phyloP scores from a whole-genome alignment of 2,888 invertebrate genomes.

The Hesperia comma region DNA sequence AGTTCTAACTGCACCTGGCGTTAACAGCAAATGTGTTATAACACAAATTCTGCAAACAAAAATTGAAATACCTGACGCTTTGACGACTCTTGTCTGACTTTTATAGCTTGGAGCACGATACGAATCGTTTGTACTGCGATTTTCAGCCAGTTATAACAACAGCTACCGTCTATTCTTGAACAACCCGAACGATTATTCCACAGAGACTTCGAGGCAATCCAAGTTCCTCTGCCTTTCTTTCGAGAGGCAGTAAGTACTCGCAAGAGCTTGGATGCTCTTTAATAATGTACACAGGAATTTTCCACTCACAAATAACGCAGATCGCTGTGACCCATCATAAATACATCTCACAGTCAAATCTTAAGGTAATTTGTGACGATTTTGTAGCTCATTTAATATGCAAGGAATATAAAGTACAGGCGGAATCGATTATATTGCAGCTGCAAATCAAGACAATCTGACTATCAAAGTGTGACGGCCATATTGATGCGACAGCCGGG shows the following conservation, averaged over 20 bases:
- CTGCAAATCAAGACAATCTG: conserved; percentile 70
- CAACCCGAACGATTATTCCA: conserved; percentile 24
- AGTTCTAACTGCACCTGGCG: conserved; percentile 25
- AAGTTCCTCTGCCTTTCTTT: conserved; percentile 23
- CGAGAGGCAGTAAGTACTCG: conserved; percentile 25
- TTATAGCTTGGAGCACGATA: conserved; percentile 34
- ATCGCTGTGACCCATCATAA: conserved; percentile 63
- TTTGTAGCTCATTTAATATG: conserved; percentile 81
- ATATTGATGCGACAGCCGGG: conserved; percentile 43
- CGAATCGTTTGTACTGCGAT: conserved; percentile 21
- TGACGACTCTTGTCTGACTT: conserved; percentile 29
- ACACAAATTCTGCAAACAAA: conserved; percentile 31
- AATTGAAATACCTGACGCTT: conserved; percentile 34
- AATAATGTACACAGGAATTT: conserved; percentile 53
- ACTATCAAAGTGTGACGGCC: conserved; percentile 65
- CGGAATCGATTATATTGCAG: conserved; percentile 63
- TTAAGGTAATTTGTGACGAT: conserved; percentile 82
- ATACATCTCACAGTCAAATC: conserved; percentile 81
- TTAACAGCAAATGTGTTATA: conserved; percentile 29
- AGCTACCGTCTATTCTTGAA: conserved; percentile 29
- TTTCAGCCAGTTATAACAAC: conserved; percentile 23
- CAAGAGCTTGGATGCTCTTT: conserved; percentile 24
- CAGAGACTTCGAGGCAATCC: conserved; percentile 14
- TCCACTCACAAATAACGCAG: conserved; percentile 64
- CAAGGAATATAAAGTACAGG: conserved; percentile 80